Conservation (phyloP, 2,113 vertebrate species). For the Callipepla californica region DNA sequence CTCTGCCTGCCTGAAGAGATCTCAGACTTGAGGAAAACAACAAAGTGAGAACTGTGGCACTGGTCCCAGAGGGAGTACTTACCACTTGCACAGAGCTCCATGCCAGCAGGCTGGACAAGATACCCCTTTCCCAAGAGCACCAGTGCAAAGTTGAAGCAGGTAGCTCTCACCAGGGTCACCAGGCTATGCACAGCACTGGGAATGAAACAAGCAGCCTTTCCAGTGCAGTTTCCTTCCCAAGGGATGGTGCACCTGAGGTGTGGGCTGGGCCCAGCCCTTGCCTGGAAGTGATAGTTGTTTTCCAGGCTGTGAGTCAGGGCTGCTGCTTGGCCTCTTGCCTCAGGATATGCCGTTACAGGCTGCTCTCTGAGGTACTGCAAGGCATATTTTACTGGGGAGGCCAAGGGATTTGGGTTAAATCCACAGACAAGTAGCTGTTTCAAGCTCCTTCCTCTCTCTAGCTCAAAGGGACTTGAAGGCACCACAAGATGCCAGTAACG, state of each 20-base stretch:
- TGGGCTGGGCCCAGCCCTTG: background rate
- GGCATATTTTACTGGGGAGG: background rate
- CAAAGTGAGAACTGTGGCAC: background rate
- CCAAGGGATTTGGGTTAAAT: background rate
- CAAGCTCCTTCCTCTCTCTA: background rate
- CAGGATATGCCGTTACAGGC: background rate
- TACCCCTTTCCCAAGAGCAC: background rate
- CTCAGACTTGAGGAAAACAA: background rate
- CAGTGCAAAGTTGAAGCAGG: background rate
- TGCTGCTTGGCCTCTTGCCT: background rate
- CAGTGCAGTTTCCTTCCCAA: fast-evolving
- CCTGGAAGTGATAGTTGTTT: background rate
- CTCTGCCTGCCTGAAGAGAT: background rate
- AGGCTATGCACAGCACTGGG: background rate
- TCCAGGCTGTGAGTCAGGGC: background rate
- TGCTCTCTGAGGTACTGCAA: conserved; percentile 12
- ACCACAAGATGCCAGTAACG: background rate
- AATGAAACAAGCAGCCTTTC: fast-evolving
- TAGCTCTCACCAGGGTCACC: too few relatives aligned
- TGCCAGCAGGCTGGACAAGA: background rate
- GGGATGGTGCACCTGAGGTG: background rate
- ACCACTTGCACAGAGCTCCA: background rate
- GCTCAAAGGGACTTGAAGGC: too few relatives aligned
- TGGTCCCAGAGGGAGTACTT: background rate
- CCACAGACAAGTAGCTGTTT: background rate